Percentiles rank a stretch among this genome's conserved stretches.
These are phyloP conservation scores for Danaus melanippus DNA, from an alignment of 1,140 invertebrate genomes.

Conservation along the genomic window DNA sequence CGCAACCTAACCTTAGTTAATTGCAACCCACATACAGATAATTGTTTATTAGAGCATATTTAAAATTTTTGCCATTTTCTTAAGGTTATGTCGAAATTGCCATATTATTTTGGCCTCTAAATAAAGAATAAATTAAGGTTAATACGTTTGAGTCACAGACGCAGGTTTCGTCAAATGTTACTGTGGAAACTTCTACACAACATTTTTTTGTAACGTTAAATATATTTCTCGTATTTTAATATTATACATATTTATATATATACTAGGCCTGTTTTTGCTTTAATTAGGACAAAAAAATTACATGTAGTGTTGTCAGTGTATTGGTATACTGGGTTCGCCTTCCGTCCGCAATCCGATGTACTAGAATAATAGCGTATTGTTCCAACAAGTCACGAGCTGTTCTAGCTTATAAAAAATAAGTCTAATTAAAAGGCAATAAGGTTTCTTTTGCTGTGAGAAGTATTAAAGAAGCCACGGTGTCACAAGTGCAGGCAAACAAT, in stretches of 20 bases:
- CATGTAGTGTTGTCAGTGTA: constrained; percentile 20
- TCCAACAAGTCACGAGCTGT: constrained; percentile 19
- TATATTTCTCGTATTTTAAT: neutral
- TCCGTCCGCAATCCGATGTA: constrained; percentile 27
- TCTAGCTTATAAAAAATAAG: neutral
- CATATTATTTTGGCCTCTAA: too few relatives aligned
- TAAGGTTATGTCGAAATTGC: too few relatives aligned
- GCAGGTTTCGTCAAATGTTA: too few relatives aligned
- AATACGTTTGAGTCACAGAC: too few relatives aligned
- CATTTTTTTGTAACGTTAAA: too few relatives aligned
- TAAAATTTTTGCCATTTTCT: too few relatives aligned
- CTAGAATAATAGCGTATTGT: constrained; percentile 30
- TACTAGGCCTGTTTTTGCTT: neutral
- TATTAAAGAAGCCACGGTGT: constrained; percentile 2
- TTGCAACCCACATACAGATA: constrained; percentile 18
- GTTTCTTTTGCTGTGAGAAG: constrained; percentile 1
- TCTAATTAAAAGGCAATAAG: neutral
- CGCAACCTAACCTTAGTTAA: constrained; percentile 25
- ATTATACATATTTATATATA: neutral
- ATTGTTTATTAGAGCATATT: constrained; percentile 14
- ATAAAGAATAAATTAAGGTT: too few relatives aligned
- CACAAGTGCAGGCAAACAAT: constrained; percentile 11
- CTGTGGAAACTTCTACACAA: too few relatives aligned
- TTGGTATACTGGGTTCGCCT: constrained; percentile 18
- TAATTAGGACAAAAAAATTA: constrained; percentile 12